These are phyloP conservation scores for Dione juno DNA, from an alignment of 2,888 invertebrate genomes.

Conservation along the genomic window DNA sequence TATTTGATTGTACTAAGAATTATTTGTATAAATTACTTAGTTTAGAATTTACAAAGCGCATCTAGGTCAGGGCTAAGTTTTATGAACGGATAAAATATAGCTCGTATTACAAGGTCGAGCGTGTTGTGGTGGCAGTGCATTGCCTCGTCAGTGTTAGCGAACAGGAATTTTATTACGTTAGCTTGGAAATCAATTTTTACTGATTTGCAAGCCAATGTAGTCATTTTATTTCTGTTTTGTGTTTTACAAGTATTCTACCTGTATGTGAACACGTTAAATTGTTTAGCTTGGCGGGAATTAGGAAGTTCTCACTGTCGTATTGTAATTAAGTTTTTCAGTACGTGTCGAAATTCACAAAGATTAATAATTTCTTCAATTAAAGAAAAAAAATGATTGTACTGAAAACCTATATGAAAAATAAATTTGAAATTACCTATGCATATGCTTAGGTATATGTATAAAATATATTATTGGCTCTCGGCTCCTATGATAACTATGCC, in stretches of 20 bases:
- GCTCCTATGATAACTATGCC: not conserved
- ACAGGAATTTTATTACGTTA: conserved; percentile 20
- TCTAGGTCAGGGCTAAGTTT: conserved; percentile 44
- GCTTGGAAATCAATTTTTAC: not conserved
- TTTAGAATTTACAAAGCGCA: conserved; percentile 27
- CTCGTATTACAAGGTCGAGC: conserved; percentile 46
- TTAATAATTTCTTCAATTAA: too few species aligned
- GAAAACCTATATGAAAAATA: too few species aligned
- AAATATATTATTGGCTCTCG: not conserved
- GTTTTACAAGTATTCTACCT: too few species aligned
- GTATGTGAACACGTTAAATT: too few species aligned
- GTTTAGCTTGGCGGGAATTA: too few species aligned
- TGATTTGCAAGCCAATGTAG: too few species aligned
- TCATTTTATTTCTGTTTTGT: too few species aligned
- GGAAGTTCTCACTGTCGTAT: not conserved
- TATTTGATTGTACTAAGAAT: not conserved
- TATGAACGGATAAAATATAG: conserved; percentile 32
- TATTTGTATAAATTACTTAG: conserved; percentile 8
- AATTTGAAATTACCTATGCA: too few species aligned
- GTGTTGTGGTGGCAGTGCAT: conserved; percentile 50
- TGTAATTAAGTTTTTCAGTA: not conserved
- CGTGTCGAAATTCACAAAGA: too few species aligned
- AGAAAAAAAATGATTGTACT: too few species aligned
- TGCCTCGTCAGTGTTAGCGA: conserved; percentile 42
- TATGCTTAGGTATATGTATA: too few species aligned